Evolutionary conservation across 2,113 vertebrate genomes (phyloP).

Genomic region (Riparia riparia): DNA sequence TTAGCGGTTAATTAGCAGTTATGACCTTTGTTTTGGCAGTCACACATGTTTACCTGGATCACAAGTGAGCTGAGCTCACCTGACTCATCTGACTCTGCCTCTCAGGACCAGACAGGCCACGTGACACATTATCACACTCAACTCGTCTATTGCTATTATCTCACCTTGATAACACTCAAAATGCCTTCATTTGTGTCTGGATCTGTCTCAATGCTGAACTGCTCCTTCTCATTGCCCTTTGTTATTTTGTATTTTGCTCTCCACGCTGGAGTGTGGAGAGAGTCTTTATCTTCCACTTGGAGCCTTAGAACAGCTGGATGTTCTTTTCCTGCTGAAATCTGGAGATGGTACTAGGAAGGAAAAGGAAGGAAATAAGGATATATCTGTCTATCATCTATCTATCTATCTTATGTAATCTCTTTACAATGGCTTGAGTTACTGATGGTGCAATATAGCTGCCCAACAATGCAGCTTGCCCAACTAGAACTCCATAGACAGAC

Average conservation of each 20-base stretch:
- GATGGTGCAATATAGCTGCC: background rate
- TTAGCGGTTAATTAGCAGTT: background rate
- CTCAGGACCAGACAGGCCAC: background rate
- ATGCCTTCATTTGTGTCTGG: background rate
- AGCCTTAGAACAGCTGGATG: background rate
- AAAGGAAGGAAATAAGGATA: background rate
- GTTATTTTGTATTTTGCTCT: background rate
- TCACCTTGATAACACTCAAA: background rate
- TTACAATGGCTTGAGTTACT: background rate
- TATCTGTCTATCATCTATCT: background rate
- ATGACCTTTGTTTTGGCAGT: background rate
- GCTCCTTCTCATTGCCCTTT: background rate
- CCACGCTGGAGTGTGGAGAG: background rate
- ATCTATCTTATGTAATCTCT: background rate
- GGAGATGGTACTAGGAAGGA: background rate
- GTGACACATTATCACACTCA: rapidly evolving
- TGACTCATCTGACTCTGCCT: background rate
- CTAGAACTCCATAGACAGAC: background rate
- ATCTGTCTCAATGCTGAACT: background rate
- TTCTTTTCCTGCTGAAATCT: background rate
- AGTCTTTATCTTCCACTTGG: background rate
- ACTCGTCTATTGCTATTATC: background rate
- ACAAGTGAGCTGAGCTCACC: background rate
- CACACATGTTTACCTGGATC: background rate
- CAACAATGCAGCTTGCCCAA: background rate